These are phyloP conservation scores for Pogona vitticeps DNA, from an alignment of 2,113 vertebrate genomes.

Conservation along the genomic window DNA sequence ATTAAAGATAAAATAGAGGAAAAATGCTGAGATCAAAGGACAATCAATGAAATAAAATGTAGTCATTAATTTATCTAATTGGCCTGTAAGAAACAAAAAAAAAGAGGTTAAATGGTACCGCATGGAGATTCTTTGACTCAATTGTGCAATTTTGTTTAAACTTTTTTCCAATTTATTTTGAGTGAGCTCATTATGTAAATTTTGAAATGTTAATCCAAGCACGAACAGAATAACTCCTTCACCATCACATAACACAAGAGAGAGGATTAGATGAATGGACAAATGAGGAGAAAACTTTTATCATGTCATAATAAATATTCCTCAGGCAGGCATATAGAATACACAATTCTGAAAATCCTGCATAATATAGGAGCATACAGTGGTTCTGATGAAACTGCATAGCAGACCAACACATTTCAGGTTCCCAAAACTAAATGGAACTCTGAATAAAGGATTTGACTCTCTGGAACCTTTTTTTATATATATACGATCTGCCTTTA, in stretches of 20 bases:
- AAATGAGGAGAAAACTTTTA: background rate
- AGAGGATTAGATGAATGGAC: slow-evolving; percentile 18
- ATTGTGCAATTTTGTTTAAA: slow-evolving; percentile 11
- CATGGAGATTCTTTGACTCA: slow-evolving; percentile 29
- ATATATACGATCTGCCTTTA: no score
- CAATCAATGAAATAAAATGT: slow-evolving; percentile 38
- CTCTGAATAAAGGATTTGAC: background rate
- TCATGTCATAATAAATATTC: background rate
- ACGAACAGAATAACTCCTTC: slow-evolving; percentile 34
- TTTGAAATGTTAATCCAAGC: slow-evolving; percentile 49
- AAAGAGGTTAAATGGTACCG: slow-evolving; percentile 17
- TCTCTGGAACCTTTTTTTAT: background rate
- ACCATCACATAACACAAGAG: background rate
- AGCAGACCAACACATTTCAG: background rate
- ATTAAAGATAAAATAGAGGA: slow-evolving; percentile 18
- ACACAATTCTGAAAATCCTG: background rate
- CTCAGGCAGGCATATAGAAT: background rate
- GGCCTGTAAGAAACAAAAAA: slow-evolving; percentile 46
- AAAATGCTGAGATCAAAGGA: slow-evolving; percentile 48
- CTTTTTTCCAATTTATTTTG: slow-evolving; percentile 37
- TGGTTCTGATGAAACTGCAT: background rate
- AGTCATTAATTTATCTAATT: slow-evolving; percentile 51
- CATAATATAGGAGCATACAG: background rate
- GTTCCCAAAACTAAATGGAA: background rate
- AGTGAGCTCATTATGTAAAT: slow-evolving; percentile 19